Percentiles rank a stretch among this genome's conserved stretches.
Evolutionary conservation across 2,888 invertebrate genomes (phyloP).

Genomic region (Lobophora halterata): DNA sequence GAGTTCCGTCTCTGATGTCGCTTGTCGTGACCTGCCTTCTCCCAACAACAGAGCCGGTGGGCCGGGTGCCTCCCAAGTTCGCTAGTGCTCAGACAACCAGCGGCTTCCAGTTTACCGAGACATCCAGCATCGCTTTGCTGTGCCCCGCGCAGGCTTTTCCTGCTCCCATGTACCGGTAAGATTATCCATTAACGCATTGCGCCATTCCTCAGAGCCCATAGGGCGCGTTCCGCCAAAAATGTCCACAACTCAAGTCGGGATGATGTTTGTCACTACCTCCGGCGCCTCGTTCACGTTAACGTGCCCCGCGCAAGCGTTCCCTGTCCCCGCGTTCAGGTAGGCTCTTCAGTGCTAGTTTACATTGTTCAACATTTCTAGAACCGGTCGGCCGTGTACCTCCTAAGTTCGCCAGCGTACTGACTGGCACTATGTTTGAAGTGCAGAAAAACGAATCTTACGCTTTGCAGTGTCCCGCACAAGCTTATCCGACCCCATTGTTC

Average conservation of each 20-base stretch:
- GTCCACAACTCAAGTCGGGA: slow-evolving; percentile 69
- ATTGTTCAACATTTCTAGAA: slow-evolving; percentile 51
- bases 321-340: slow-evolving; percentile 76
- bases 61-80: slow-evolving; percentile 84
- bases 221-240: slow-evolving; percentile 70
- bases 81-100: slow-evolving; percentile 81
- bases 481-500: slow-evolving; percentile 78
- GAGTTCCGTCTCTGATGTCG: slow-evolving; percentile 36
- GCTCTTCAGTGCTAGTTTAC: slow-evolving; percentile 39
- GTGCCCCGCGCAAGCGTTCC: slow-evolving; percentile 86
- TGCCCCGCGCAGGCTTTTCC: slow-evolving; percentile 88
- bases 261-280: slow-evolving; percentile 80
- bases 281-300: slow-evolving; percentile 79
- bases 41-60: slow-evolving; percentile 84
- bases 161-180: slow-evolving; percentile 87
- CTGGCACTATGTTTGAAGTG: slow-evolving; percentile 79
- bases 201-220: slow-evolving; percentile 66
- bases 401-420: slow-evolving; percentile 79
- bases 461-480: slow-evolving; percentile 85
- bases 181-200: slow-evolving; percentile 53
- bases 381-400: slow-evolving; percentile 71
- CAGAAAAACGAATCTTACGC: slow-evolving; percentile 68
- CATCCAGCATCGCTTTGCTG: slow-evolving; percentile 79
- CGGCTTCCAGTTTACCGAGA: slow-evolving; percentile 81
- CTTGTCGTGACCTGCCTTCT: slow-evolving; percentile 70